Evolutionary conservation across 1,140 invertebrate species (phyloP).

Genomic region (Berghia stephanieae): DNA sequence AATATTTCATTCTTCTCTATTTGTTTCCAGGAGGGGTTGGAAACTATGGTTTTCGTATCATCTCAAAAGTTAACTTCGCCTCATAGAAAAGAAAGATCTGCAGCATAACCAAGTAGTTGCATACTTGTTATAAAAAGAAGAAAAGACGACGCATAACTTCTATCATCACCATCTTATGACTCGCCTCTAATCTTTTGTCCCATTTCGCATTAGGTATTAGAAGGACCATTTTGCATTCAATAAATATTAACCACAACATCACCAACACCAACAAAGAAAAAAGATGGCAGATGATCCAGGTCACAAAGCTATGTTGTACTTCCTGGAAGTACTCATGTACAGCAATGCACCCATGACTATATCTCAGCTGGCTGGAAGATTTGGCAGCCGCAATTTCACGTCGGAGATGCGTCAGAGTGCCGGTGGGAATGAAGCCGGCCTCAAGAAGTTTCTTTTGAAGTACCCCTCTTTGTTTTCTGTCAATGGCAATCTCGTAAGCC

Average conservation of each 20-base stretch:
- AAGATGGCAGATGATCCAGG: conserved; percentile 66
- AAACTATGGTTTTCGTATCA: too few relatives aligned
- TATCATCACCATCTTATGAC: too few relatives aligned
- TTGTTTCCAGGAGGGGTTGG: too few relatives aligned
- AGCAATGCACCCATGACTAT: conserved; percentile 62
- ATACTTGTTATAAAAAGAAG: too few relatives aligned
- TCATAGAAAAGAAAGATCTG: too few relatives aligned
- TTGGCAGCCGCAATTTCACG: conserved; percentile 66
- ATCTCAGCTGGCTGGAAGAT: conserved; percentile 66
- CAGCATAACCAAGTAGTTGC: too few relatives aligned
- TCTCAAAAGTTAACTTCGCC: too few relatives aligned
- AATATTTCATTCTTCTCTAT: too few relatives aligned
- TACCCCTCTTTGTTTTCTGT: conserved; percentile 68
- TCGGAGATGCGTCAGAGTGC: conserved; percentile 66
- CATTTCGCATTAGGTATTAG: conserved; percentile 17
- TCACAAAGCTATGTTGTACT: conserved; percentile 68
- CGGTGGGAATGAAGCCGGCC: conserved; percentile 66
- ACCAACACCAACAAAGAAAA: background rate
- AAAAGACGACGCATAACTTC: too few relatives aligned
- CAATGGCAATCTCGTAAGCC: conserved; percentile 63
- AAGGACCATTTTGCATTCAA: conserved; percentile 11
- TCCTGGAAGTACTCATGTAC: conserved; percentile 68
- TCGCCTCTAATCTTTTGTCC: conserved; percentile 21
- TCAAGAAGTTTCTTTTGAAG: conserved; percentile 66
- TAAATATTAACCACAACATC: conserved; percentile 8